These are phyloP conservation scores for Orius insidiosus DNA, from an alignment of 1,140 invertebrate species.

Conservation along the genomic window DNA sequence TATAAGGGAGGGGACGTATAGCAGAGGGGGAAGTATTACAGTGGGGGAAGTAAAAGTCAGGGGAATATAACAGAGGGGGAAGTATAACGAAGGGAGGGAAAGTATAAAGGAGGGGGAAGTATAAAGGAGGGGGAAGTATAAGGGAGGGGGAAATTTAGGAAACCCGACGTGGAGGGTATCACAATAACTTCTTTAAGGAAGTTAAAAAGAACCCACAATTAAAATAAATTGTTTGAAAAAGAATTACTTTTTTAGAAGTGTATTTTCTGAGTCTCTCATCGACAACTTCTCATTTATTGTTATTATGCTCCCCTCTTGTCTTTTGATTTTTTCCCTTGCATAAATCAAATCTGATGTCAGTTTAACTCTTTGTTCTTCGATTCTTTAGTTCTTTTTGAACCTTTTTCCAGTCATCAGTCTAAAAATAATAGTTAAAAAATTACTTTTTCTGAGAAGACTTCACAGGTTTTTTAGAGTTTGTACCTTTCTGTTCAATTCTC, in stretches of 20 bases:
- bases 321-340: constrained; percentile 13
- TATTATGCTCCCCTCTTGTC: constrained; percentile 8
- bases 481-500: constrained; percentile 5
- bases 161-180: too few relatives aligned
- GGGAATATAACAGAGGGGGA: too few relatives aligned
- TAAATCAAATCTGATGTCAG: background rate
- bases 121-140: too few relatives aligned
- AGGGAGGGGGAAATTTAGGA: too few relatives aligned
- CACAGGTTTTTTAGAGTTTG: background rate
- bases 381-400: constrained; percentile 7
- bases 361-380: constrained; percentile 13
- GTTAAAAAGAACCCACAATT: too few relatives aligned
- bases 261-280: constrained; percentile 11
- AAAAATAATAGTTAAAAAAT: background rate
- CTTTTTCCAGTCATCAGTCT: constrained; percentile 13
- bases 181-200: too few relatives aligned
- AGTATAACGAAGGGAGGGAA: too few relatives aligned
- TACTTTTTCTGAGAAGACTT: background rate
- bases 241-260: constrained; percentile 12
- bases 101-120: too few relatives aligned
- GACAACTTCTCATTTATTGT: constrained; percentile 9
- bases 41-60: too few relatives aligned
- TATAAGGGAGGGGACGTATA: too few relatives aligned
- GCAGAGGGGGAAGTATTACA: too few relatives aligned
- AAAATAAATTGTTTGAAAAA: background rate